phyloP scores from a whole-genome alignment of 2,797 vertebrate genomes.

The Muraenolepis orangiensis region DNA sequence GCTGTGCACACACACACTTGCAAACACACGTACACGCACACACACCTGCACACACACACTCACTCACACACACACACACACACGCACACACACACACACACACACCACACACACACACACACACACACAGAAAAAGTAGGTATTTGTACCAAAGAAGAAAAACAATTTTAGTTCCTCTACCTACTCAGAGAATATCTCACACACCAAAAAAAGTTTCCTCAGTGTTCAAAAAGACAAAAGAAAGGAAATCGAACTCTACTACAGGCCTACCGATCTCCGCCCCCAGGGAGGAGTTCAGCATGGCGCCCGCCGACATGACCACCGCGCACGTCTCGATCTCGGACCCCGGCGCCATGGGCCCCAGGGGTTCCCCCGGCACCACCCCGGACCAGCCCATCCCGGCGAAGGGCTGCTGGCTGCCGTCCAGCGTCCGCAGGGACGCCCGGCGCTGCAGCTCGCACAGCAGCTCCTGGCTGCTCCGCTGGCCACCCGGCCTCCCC shows the following conservation, averaged over 20 bases:
- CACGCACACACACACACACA: too few species aligned
- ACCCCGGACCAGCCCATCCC: constrained; percentile 76
- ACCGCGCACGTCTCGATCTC: constrained; percentile 80
- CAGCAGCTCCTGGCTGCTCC: constrained; percentile 66
- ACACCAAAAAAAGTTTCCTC: too few species aligned
- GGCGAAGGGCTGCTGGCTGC: constrained; percentile 79
- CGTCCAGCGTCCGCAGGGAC: constrained; percentile 74
- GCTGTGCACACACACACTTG: too few species aligned
- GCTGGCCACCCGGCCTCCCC: constrained; percentile 35
- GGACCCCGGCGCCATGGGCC: constrained; percentile 57
- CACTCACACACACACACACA: too few species aligned
- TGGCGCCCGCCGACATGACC: constrained; percentile 83
- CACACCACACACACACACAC: too few species aligned
- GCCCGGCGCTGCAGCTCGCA: constrained; percentile 75
- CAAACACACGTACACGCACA: too few species aligned
- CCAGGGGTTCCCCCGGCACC: constrained; percentile 71
- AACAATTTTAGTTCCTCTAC: too few species aligned
- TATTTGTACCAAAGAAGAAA: not conserved
- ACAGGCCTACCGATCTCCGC: constrained; percentile 82
- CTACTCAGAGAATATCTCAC: too few species aligned
- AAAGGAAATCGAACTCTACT: too few species aligned
- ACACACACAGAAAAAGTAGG: too few species aligned
- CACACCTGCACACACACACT: too few species aligned
- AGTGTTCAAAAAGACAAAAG: not conserved
- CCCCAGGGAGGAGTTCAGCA: constrained; percentile 82